Conservation (phyloP, 37 sponge, comb jelly and placozoan genomes). For the Corticium candelabrum region DNA sequence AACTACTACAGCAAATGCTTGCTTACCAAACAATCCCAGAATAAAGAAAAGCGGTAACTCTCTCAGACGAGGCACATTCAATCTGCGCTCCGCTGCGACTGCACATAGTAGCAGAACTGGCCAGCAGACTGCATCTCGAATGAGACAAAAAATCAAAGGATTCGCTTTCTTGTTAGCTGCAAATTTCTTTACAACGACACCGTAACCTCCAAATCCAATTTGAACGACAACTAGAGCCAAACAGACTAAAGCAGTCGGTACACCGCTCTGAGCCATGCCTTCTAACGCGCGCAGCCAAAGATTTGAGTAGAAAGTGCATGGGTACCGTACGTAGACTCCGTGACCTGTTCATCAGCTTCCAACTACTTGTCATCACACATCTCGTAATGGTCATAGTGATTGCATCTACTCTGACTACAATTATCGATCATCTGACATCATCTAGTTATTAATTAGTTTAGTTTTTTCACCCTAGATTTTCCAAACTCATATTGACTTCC, state of each 20-base stretch:
- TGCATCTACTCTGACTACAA: too few species aligned
- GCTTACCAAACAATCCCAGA: not conserved
- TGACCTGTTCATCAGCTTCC: too few species aligned
- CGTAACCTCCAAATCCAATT: slow-evolving; percentile 63
- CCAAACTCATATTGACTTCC: too few species aligned
- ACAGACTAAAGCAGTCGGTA: slow-evolving; percentile 39
- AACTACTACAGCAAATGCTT: too few species aligned
- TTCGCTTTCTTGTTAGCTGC: slow-evolving; percentile 28
- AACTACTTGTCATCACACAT: too few species aligned
- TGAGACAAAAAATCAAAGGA: slow-evolving; percentile 50
- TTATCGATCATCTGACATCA: too few species aligned
- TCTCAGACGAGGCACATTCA: slow-evolving; percentile 27
- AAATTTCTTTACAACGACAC: slow-evolving; percentile 53
- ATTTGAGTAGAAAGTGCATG: too few species aligned
- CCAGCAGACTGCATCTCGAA: slow-evolving; percentile 37
- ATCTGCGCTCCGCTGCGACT: slow-evolving; percentile 41
- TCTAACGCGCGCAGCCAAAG: not conserved
- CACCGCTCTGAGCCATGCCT: not conserved
- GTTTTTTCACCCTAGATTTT: too few species aligned
- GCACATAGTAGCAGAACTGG: slow-evolving; percentile 60
- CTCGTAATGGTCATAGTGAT: too few species aligned
- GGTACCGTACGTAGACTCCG: too few species aligned
- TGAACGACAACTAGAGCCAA: slow-evolving; percentile 28
- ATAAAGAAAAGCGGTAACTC: slow-evolving; percentile 6
- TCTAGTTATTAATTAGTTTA: too few species aligned